Evolutionary conservation across 2,113 vertebrate genomes (phyloP), one percentile per base, ranked within the genome.

Genomic region (Montifringilla adamsi): DNA sequence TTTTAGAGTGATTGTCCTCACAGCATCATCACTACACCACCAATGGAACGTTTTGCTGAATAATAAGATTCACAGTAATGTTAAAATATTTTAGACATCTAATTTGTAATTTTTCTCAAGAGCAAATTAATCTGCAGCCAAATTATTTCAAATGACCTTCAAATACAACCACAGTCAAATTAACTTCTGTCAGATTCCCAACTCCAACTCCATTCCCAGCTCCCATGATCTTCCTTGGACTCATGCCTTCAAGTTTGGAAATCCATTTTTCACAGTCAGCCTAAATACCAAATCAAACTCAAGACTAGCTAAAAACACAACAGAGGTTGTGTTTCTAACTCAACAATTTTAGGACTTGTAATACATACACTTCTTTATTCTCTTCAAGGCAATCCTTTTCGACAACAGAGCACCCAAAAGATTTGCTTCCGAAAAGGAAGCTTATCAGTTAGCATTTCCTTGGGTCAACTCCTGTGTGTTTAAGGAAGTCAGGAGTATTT

Each of bases 21-120:
- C 26, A 62, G 10, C 22, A 56, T 19, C 39, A 49, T 18, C 52
- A 16, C n/a, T 21, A 44, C 20, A 18, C 6, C 18, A 77, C 21
- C 12, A 23, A 31, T 2, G 3, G 60, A 58, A 18, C 0, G 0
- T 52, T 78, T 35, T 67, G 47, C 30, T 22, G 19, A 70, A 9
- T 9, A 72, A 27, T 11, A 44, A 28, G 39, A 59, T 47, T 64
- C 30, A 64, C 44, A 28, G 1, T 39, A 26, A 68, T 10, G 49
- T 31, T 55, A 86, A 55, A 10, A 7, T 13, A n/a, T 1, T 0
- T 31, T 28, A 55, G 19, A 67, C 7, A 58, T 37, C 26, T n/a
- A 9, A 37, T 49, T 28, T 86, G 55, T 20, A 9, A 10, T 72
- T 89, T 63, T 73, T 49, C 49, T 68, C 47, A 55, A 31, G 7